phyloP scores from a whole-genome alignment of 2,797 vertebrate species.

The Helicolenus hilgendorfi region DNA sequence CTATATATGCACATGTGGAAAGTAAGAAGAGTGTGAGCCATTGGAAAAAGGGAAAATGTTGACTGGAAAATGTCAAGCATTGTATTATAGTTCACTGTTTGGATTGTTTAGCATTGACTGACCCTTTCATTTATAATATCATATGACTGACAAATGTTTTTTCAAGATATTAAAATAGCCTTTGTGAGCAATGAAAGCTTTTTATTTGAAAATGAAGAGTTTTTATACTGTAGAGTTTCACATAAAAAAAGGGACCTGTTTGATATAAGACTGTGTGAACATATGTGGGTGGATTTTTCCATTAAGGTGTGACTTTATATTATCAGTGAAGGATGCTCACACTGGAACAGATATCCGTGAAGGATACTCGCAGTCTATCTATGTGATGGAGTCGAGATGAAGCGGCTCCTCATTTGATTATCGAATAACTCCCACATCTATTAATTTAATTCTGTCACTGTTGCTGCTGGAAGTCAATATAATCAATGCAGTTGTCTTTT shows the following conservation, averaged over 20 bases:
- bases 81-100: neutral
- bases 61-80: neutral
- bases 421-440: constrained; percentile 26
- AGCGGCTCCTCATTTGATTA: constrained; percentile 46
- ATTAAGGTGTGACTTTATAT: neutral
- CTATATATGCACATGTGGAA: neutral
- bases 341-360: constrained; percentile 4
- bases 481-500: constrained; percentile 59
- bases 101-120: neutral
- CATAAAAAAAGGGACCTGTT: neutral
- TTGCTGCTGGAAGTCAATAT: constrained; percentile 45
- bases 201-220: neutral
- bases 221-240: neutral
- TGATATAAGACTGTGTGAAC: neutral
- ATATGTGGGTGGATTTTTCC: constrained; percentile 1
- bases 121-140: neutral
- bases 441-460: constrained; percentile 41
- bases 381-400: constrained; percentile 15
- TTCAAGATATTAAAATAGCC: neutral
- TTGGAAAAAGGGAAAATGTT: neutral
- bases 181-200: neutral
- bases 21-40: neutral
- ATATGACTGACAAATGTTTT: neutral
- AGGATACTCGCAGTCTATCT: constrained; percentile 3
- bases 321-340: neutral